Evolutionary conservation across 2,888 invertebrate species (phyloP), one percentile per base, ranked within the genome.

Genomic region (Coleophora deauratella): DNA sequence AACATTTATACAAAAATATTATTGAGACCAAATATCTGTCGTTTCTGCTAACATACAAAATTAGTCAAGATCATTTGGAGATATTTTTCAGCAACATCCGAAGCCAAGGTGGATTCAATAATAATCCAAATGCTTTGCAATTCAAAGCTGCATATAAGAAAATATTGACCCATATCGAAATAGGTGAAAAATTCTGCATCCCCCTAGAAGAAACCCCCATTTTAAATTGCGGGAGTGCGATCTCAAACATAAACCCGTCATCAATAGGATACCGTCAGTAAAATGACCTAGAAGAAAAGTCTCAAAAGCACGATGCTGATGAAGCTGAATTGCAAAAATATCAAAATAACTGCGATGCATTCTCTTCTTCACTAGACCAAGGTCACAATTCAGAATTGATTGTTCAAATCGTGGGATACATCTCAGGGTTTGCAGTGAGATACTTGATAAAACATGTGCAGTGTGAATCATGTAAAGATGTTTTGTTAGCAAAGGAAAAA

Each of bases 141-240:
- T 47, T 45, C 32, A 48, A 42, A 35, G 31, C 39, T 4, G 34
- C 28, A 9, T 47, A 35, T 33, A 47, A 44, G 33, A 44, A 44
- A 38, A 35, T 42, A 21, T 33, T 45, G 13, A 32, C 35, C 21
- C 41, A 41, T 41, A 34, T 47, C 13, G 43, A 45, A 43, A 37
- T 37, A 3, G 28, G 44, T 27, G 34, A 37, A 28, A 41, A 42
- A 41, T 43, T 47, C 41, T 44, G 39, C 39, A 7, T 46, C 12
- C 43, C 46, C 7, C 14, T 44, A 8, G 45, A 40, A n/a, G 38
- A 43, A 35, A 39, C 41, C 13, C 41, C 43, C 27, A 35, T 35
- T 35, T 35, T 35, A 15, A 35, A 35, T 21, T 9, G 14, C 15
- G 14, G 10, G 13, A 13, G 15, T 2, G n/a, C 7, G 9, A 3